phyloP scores from a whole-genome alignment of 2,113 vertebrate species.

The Theristicus caerulescens region DNA sequence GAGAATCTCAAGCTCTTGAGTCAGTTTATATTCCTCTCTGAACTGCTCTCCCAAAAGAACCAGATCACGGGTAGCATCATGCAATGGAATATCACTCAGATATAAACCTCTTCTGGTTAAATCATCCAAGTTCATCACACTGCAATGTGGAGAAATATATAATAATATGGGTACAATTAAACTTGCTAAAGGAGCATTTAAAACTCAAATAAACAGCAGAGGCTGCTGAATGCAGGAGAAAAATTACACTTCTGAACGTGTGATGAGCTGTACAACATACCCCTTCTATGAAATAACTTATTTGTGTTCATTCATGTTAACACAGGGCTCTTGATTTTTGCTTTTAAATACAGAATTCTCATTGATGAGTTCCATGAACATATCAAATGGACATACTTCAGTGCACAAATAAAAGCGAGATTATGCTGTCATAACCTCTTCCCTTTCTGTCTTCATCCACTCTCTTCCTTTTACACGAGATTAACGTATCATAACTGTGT shows the following conservation, averaged over 20 bases:
- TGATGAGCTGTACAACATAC: not conserved
- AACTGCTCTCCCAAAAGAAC: slow-evolving; percentile 97
- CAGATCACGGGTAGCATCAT: slow-evolving; percentile 96
- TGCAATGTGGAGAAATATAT: slow-evolving; percentile 35
- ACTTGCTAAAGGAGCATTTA: not conserved
- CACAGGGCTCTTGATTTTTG: not conserved
- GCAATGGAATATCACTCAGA: slow-evolving; percentile 95
- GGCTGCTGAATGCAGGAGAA: not conserved
- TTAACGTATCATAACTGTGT: not conserved
- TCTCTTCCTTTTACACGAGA: not conserved
- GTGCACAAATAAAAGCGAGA: not conserved
- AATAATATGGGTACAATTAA: not conserved
- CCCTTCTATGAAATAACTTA: not conserved
- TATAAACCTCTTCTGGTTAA: slow-evolving; percentile 93
- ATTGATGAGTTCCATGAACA: not conserved
- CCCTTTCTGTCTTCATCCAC: not conserved
- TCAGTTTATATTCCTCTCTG: slow-evolving; percentile 97
- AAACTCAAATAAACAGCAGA: not conserved
- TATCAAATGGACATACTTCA: not conserved
- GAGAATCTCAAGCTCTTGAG: slow-evolving; percentile 95
- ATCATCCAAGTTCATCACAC: slow-evolving; percentile 98
- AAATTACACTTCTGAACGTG: not conserved
- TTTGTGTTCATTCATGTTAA: not conserved
- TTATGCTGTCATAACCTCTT: not conserved
- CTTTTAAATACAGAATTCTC: not conserved